phyloP scores from a whole-genome alignment of 2,113 vertebrate species.

The Tor tambroides region DNA sequence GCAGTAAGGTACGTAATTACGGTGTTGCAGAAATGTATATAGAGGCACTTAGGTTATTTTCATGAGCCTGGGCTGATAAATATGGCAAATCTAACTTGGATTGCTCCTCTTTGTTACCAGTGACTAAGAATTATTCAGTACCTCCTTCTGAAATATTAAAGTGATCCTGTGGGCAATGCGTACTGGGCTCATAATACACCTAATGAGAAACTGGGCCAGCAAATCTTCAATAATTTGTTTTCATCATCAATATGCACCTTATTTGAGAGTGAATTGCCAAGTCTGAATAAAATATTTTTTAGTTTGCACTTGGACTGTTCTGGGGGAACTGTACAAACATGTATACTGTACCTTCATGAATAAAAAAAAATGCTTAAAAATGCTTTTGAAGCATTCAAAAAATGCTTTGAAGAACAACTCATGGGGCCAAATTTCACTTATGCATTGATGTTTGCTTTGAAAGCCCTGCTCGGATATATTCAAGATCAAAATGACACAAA shows the following conservation, averaged over 20 bases:
- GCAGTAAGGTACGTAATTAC: no score
- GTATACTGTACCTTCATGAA: neutral
- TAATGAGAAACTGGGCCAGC: constrained; percentile 32
- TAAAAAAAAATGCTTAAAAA: no score
- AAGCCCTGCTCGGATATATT: neutral
- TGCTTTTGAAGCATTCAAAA: no score
- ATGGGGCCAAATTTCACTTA: neutral
- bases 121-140: constrained; percentile 28
- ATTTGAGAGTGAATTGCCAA: constrained; percentile 37
- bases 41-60: no score
- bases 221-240: constrained; percentile 48
- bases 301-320: neutral
- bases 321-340: neutral
- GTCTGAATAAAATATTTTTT: neutral
- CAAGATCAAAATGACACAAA: neutral
- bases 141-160: constrained; percentile 55
- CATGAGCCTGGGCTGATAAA: no score
- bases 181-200: constrained; percentile 12
- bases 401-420: neutral
- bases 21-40: no score
- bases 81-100: neutral
- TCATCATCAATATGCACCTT: constrained; percentile 49
- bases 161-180: neutral
- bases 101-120: neutral
- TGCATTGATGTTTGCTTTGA: constrained; percentile 5